Percentiles rank a stretch among this genome's conserved stretches.
phyloP scores from a whole-genome alignment of 2,888 invertebrate species.

The Bombyx huttoni region DNA sequence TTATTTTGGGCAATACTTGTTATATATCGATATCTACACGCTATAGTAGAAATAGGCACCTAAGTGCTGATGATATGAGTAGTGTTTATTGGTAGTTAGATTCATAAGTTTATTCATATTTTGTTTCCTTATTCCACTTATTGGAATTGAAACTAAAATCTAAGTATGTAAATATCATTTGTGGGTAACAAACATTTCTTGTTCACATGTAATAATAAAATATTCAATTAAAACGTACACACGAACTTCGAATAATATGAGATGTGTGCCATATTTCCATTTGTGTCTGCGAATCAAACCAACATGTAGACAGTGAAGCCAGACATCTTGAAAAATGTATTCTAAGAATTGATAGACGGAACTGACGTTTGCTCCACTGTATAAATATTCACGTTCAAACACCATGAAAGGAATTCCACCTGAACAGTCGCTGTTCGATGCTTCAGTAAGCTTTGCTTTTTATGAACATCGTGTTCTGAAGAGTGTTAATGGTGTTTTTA shows the following conservation, averaged over 20 bases:
- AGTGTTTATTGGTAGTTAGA: too few relatives aligned
- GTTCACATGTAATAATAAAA: constrained; percentile 1
- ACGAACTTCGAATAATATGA: constrained; percentile 10
- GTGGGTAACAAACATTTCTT: too few relatives aligned
- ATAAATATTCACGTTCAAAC: constrained; percentile 30
- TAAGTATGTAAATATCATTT: neutral
- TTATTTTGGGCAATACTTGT: too few relatives aligned
- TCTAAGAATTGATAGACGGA: constrained; percentile 21
- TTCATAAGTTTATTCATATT: too few relatives aligned
- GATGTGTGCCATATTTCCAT: constrained; percentile 6
- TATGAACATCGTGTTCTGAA: constrained; percentile 12
- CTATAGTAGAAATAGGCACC: too few relatives aligned
- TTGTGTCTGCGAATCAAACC: constrained; percentile 16
- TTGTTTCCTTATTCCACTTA: too few relatives aligned
- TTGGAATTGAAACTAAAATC: neutral
- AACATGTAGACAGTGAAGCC: constrained; percentile 30
- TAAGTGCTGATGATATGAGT: too few relatives aligned
- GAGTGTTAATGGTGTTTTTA: constrained; percentile 20
- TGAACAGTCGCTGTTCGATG: constrained; percentile 21
- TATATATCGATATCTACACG: too few relatives aligned
- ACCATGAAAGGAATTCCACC: constrained; percentile 38
- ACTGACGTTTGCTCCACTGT: constrained; percentile 11
- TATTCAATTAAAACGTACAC: constrained; percentile 8
- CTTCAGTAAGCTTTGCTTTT: constrained; percentile 17
- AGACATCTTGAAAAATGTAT: constrained; percentile 46